These are phyloP conservation scores for Hexactinellida sp. DNA, from an alignment of 37 sponge, comb jelly and placozoan genomes.

Conservation along the genomic window DNA sequence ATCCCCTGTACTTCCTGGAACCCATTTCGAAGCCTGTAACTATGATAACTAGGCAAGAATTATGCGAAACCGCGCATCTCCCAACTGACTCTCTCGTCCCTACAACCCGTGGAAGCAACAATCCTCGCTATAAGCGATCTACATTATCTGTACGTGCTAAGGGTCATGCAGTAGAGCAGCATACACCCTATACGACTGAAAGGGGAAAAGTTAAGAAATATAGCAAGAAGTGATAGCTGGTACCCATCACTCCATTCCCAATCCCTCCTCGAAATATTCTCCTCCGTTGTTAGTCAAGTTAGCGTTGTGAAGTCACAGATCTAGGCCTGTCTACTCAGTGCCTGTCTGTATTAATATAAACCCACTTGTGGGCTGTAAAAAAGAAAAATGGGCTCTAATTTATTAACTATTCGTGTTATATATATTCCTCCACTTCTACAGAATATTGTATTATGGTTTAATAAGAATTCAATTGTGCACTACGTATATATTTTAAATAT, in stretches of 20 bases:
- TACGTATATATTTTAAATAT: too few species aligned
- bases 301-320: slow-evolving; percentile 8
- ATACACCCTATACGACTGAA: too few species aligned
- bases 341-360: background rate
- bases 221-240: background rate
- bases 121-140: too few species aligned
- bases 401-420: background rate
- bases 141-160: too few species aligned
- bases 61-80: background rate
- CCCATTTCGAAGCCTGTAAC: too few species aligned
- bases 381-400: too few species aligned
- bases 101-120: too few species aligned
- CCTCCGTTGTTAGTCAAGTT: background rate
- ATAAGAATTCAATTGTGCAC: background rate
- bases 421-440: background rate
- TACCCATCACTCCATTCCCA: background rate
- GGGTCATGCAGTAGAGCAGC: too few species aligned
- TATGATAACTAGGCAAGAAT: background rate
- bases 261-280: background rate
- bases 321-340: slow-evolving; percentile 1
- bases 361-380: too few species aligned
- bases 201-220: background rate
- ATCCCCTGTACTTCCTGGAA: background rate
- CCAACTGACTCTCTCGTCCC: background rate
- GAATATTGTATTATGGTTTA: background rate